phyloP scores from a whole-genome alignment of 1,140 invertebrate genomes.

The Procambarus virginalis region DNA sequence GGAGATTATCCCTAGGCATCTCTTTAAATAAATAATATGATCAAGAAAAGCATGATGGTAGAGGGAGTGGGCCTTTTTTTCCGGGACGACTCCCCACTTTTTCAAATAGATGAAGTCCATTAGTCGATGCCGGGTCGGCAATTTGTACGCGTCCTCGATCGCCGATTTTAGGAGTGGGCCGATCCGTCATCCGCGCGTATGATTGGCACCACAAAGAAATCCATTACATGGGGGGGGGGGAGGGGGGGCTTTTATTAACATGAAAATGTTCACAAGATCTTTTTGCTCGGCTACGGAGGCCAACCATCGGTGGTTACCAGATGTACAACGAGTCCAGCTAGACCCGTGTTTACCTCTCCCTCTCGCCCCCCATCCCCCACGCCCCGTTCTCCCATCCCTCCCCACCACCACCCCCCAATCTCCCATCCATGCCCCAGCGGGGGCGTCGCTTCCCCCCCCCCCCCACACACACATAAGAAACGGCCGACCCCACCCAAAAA shows the following conservation, averaged over 20 bases:
- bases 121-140: constrained; percentile 65
- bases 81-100: constrained; percentile 68
- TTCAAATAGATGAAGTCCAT: constrained; percentile 68
- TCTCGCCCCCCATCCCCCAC: too few species aligned
- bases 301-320: constrained; percentile 2
- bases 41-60: constrained; percentile 54
- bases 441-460: background rate
- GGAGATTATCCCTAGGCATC: constrained; percentile 42
- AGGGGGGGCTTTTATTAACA: constrained; percentile 57
- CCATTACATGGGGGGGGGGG: constrained; percentile 58
- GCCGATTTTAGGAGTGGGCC: constrained; percentile 68
- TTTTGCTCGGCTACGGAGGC: constrained; percentile 42
- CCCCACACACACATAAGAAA: background rate
- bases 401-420: too few species aligned
- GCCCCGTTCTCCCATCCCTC: too few species aligned
- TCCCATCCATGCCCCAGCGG: background rate
- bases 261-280: constrained; percentile 68
- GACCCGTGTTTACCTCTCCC: background rate
- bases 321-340: constrained; percentile 13
- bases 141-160: constrained; percentile 68
- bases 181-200: constrained; percentile 67
- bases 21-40: constrained; percentile 66
- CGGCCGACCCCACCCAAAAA: background rate
- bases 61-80: constrained; percentile 39
- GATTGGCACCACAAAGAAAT: constrained; percentile 71